Base-by-base conservation (phyloP, 2,113 vertebrate species). In the Ondatra zibethicus region DNA sequence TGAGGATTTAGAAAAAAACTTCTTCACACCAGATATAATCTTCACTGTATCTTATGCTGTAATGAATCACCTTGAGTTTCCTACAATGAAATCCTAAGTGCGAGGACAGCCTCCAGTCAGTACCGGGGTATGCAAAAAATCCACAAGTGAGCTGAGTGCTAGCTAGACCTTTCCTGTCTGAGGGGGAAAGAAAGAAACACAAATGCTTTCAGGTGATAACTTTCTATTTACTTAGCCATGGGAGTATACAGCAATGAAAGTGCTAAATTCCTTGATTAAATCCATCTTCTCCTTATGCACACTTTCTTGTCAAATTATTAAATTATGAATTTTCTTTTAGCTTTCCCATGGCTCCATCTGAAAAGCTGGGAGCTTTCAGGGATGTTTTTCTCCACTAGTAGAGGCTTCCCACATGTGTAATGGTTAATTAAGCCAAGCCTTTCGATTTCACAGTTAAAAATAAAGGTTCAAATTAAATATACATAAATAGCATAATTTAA, bases 271-370 rank as follows among this genome's bases (percentile, higher is more conserved):
- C 63, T 5, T 82, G 66, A 82, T 63, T 63, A 45, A 80, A 94
- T 58, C 10, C 45, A 81, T 42, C 78, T 19, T 39, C 29, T 75
- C 52, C 80, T 92, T 92, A 81, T 52, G 89, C 61, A 92, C 23
- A 96, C 78, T 82, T 70, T 88, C 4, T 86, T 92, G 33, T 88
- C 76, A 89, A 93, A 72, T 50, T 92, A 92, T 47, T 88, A 91
- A 94, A 93, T 63, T 78, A 50, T 66, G 47, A 85, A 58, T 7
- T 45, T 80, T 75, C 91, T 78, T 27, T 65, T 29, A 80, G 17
- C 29, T 47, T 85, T 91, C 91, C 58, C 58, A 75, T 39, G 25
- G 70, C 16, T 39, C 1, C 9, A 6, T 80, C 19, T 52, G 85
- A 50, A 94, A 91, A 73, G 47, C 61, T 50, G 78, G n/a, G 33